These are phyloP conservation scores for Scaptomyza reducta DNA, from an alignment of 2,888 invertebrate species.

Conservation along the genomic window DNA sequence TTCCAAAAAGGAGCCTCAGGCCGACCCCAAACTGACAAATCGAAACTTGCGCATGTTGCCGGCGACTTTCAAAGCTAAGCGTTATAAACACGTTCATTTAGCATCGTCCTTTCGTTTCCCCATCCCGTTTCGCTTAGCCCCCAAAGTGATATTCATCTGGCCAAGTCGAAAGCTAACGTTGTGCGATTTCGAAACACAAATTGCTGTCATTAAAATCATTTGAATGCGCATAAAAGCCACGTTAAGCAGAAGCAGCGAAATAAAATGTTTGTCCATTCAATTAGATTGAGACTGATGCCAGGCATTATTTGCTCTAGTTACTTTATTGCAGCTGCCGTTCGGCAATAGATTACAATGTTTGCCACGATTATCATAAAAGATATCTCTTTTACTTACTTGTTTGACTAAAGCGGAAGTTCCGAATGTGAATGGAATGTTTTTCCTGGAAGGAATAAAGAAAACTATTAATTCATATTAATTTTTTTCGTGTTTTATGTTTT, in stretches of 20 bases:
- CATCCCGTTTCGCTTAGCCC: too few relatives aligned
- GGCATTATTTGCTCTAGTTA: slow-evolving; percentile 32
- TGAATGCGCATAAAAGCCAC: slow-evolving; percentile 71
- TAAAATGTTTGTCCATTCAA: slow-evolving; percentile 45
- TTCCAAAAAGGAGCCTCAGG: slow-evolving; percentile 54
- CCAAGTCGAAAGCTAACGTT: slow-evolving; percentile 70
- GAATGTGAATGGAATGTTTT: not conserved
- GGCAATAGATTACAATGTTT: slow-evolving; percentile 23
- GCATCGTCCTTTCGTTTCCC: slow-evolving; percentile 11
- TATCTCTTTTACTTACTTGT: not conserved
- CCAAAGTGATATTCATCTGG: slow-evolving; percentile 15
- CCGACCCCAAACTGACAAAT: slow-evolving; percentile 65
- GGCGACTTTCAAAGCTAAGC: slow-evolving; percentile 70
- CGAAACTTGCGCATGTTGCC: slow-evolving; percentile 74
- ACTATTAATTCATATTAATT: not conserved
- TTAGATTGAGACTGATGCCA: slow-evolving; percentile 35
- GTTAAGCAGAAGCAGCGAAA: slow-evolving; percentile 25
- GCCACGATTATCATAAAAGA: slow-evolving; percentile 10
- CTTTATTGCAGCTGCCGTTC: slow-evolving; percentile 20
- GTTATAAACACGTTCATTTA: slow-evolving; percentile 79
- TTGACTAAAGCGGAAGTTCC: too few relatives aligned
- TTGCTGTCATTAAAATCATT: slow-evolving; percentile 80
- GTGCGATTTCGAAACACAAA: slow-evolving; percentile 78
- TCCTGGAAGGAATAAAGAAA: not conserved
- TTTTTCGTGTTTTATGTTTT: not conserved